Conservation (phyloP, 92 coral and sea anemone species). For the Paragorgia papillata region DNA sequence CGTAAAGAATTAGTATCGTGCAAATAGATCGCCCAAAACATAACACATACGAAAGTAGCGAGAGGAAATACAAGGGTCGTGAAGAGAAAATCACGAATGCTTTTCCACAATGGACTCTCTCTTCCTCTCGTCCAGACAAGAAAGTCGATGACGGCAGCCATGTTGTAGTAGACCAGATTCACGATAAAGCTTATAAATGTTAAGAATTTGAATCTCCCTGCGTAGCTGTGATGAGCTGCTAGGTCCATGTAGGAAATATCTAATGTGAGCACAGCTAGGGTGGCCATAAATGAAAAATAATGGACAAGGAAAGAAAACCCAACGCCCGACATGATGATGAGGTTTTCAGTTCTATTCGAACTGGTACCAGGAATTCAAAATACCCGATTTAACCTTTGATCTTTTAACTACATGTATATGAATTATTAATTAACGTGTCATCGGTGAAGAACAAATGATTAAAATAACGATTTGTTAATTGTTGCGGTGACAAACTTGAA, state of each 20-base stretch:
- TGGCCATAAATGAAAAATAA: conserved; percentile 71
- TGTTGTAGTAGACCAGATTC: conserved; percentile 78
- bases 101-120: conserved; percentile 64
- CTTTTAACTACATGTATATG: no score
- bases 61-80: conserved; percentile 82
- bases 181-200: conserved; percentile 86
- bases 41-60: conserved; percentile 67
- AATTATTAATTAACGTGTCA: no score
- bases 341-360: no score
- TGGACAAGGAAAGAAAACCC: conserved; percentile 65
- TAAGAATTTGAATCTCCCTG: conserved; percentile 90
- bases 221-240: conserved; percentile 69
- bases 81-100: conserved; percentile 76
- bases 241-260: conserved; percentile 72
- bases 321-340: conserved; percentile 23
- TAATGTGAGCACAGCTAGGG: conserved; percentile 70
- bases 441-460: no score
- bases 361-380: no score
- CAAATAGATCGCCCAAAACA: conserved; percentile 86
- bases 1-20: conserved; percentile 77
- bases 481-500: no score
- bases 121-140: conserved; percentile 66
- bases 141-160: conserved; percentile 76
- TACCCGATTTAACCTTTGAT: no score
- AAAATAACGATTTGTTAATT: no score